Base-by-base conservation (phyloP, 1,140 invertebrate species). In the Trichonephila clavata region DNA sequence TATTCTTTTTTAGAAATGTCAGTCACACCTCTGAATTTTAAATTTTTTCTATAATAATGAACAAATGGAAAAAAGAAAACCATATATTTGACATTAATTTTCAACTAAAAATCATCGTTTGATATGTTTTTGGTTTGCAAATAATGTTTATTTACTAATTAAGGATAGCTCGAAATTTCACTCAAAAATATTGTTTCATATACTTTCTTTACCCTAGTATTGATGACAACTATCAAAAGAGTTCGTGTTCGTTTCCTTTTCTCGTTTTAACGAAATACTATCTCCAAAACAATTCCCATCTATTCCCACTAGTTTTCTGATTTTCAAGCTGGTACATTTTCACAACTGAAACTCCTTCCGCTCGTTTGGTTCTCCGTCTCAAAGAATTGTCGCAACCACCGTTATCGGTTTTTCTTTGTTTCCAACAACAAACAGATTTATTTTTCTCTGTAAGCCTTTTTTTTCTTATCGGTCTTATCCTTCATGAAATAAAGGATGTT, bases 401-500 rank as follows among this genome's bases (percentile, higher is more conserved):
- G 50, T n/a, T 83, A 83, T 83, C 80, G 80, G 68, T 27, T 83
- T 83, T 57, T 24, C 80, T 83, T 83, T 83, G 39, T 83, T 50
- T 83, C 80, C 80, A 83, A 57, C 80, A 50, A 43, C 80, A 83
- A 43, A 83, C 18, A 83, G 21, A 57, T 83, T 83, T 57, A 50
- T 57, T 83, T 81, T 83, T 77, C 68, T 77, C 68, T 27, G 24
- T 77, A 32, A 24, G 80, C 7, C n/a, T 50, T 32, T 27, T 71
- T 77, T 77, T 39, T 57, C 20, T 7, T 50, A 83, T 83, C 39
- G 68, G 68, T 43, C 80, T 83, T 83, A 83, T 83, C 80, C n/a
- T 6, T 43, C 39, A 83, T 83, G 50, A 83, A 83, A 83, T 83
- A 83, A 83, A 83, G 80, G 80, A 57, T 83, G 80, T 83, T 83